Evolutionary conservation across 2,797 vertebrate genomes (phyloP).

Genomic region (Podarcis siculus): DNA sequence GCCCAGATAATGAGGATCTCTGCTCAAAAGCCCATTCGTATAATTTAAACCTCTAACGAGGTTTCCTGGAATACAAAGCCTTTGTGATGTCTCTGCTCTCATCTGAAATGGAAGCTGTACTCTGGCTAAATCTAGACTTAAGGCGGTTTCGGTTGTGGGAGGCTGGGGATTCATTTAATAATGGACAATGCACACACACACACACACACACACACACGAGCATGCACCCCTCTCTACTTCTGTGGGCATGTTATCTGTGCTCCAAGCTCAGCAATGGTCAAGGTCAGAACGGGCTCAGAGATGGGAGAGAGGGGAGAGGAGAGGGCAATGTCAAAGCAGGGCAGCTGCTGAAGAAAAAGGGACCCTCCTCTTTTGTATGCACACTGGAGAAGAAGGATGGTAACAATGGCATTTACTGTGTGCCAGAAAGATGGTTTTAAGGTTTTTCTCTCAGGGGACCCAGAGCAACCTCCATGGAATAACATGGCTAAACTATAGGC

Average conservation of each 20-base stretch:
- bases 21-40: constrained; percentile 68
- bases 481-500: not conserved
- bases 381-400: too few species aligned
- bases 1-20: constrained; percentile 68
- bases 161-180: constrained; percentile 1
- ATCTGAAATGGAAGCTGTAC: constrained; percentile 47
- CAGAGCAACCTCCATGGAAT: too few species aligned
- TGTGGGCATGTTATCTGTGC: not conserved
- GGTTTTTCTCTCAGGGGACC: not conserved
- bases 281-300: constrained; percentile 1
- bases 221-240: not conserved
- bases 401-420: too few species aligned
- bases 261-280: not conserved
- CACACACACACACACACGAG: not conserved
- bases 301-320: not conserved
- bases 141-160: not conserved
- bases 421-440: too few species aligned
- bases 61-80: constrained; percentile 72
- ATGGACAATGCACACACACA: not conserved
- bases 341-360: not conserved
- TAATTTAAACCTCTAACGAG: constrained; percentile 67
- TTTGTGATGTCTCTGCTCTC: constrained; percentile 59
- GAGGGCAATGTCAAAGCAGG: not conserved
- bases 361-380: not conserved
- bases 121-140: constrained; percentile 15